Evolutionary conservation across 2,797 vertebrate species (phyloP).

Genomic region (Limnodromus scolopaceus): DNA sequence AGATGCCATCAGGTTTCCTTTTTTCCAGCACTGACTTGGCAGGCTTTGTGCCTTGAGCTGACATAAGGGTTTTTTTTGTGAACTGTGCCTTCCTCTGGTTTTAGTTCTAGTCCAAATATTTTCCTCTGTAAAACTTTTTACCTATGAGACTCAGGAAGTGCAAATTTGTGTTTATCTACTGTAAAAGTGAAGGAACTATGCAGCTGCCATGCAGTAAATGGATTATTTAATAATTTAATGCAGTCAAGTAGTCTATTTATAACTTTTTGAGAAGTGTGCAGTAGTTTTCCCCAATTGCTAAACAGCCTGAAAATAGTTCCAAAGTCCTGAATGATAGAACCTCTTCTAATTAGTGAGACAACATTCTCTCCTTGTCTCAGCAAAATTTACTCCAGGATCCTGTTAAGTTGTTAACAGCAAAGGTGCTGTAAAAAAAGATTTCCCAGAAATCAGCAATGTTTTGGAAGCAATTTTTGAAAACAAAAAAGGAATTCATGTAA

Average conservation of each 20-base stretch:
- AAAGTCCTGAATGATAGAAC: not conserved
- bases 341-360: constrained; percentile 34
- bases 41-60: not conserved
- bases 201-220: not conserved
- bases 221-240: constrained; percentile 41
- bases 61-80: not conserved
- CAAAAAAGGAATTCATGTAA: not conserved
- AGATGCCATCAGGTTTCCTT: not conserved
- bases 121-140: not conserved
- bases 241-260: constrained; percentile 14
- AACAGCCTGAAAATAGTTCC: constrained; percentile 35
- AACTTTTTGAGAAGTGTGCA: not conserved
- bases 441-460: not conserved
- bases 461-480: not conserved
- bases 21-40: accelerated
- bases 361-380: not conserved
- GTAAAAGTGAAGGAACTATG: not conserved
- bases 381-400: constrained; percentile 5
- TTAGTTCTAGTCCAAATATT: not conserved
- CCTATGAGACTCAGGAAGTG: not conserved
- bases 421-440: not conserved
- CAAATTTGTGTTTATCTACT: not conserved
- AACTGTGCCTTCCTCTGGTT: not conserved
- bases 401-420: not conserved
- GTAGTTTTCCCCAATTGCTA: constrained; percentile 32